Percentiles rank a stretch among this genome's conserved stretches.
These are phyloP conservation scores for Macroteleia sp. DNA, from an alignment of 2,888 invertebrate genomes.

Conservation along the genomic window DNA sequence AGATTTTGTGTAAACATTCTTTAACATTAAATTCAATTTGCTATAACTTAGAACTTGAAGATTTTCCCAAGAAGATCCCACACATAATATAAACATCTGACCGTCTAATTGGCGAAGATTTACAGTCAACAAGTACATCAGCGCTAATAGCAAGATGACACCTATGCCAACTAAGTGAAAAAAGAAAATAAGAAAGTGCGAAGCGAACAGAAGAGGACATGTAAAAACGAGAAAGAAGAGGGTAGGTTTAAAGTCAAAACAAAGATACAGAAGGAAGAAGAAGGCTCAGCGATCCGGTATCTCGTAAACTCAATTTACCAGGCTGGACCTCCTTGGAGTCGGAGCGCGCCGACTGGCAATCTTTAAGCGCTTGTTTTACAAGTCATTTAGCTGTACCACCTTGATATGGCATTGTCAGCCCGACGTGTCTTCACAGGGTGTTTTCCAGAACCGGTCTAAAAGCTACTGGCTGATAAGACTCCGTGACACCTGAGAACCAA, in stretches of 20 bases:
- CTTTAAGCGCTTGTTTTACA: constrained; percentile 83
- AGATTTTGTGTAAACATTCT: not conserved
- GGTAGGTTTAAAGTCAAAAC: too few relatives aligned
- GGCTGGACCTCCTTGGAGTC: constrained; percentile 76
- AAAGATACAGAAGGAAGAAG: not conserved
- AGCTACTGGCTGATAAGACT: constrained; percentile 72
- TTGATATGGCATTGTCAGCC: constrained; percentile 72
- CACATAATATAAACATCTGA: constrained; percentile 16
- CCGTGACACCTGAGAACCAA: constrained; percentile 42
- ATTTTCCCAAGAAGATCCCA: not conserved
- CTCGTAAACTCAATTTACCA: constrained; percentile 82
- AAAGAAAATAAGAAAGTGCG: constrained; percentile 59
- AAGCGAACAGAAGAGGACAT: constrained; percentile 23
- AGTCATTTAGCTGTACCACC: constrained; percentile 80
- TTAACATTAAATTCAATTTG: too few relatives aligned
- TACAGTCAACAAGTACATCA: constrained; percentile 37
- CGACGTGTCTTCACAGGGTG: constrained; percentile 73
- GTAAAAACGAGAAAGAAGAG: constrained; percentile 51
- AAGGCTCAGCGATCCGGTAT: constrained; percentile 65
- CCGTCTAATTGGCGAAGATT: constrained; percentile 50
- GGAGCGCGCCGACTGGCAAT: constrained; percentile 70
- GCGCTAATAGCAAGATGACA: constrained; percentile 54
- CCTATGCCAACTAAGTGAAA: constrained; percentile 48
- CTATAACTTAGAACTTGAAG: too few relatives aligned
- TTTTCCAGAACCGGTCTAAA: constrained; percentile 75